These are phyloP conservation scores for Sarcophaga rosellei DNA, from an alignment of 2,888 invertebrate genomes.

Conservation along the genomic window DNA sequence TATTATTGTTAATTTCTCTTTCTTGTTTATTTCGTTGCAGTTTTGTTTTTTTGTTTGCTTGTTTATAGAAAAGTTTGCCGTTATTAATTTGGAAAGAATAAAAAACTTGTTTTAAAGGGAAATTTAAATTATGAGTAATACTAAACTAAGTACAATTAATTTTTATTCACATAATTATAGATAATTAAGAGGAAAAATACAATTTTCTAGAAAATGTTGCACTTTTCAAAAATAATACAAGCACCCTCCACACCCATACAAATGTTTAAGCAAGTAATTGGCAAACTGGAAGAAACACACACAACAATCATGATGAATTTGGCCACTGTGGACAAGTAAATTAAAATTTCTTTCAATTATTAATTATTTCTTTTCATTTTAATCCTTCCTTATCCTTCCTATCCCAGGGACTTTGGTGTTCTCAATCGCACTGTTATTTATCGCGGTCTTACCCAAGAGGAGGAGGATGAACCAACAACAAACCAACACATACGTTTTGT, in stretches of 20 bases:
- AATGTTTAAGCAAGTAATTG: conserved; percentile 73
- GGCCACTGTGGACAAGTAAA: conserved; percentile 77
- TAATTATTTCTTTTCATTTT: conserved; percentile 10
- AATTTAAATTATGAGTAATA: background rate
- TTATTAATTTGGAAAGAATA: background rate
- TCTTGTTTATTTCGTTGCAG: background rate
- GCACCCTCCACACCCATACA: conserved; percentile 72
- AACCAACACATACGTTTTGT: conserved; percentile 72
- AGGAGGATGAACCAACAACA: too few relatives aligned
- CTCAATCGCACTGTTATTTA: conserved; percentile 77
- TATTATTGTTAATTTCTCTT: background rate
- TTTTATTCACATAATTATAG: background rate
- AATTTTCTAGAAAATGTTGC: conserved; percentile 61
- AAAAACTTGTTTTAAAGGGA: background rate
- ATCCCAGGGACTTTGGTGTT: conserved; percentile 74
- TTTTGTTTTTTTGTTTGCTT: too few relatives aligned
- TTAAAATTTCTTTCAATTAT: background rate
- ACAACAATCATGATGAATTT: conserved; percentile 74
- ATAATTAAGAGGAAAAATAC: background rate
- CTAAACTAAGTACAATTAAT: background rate
- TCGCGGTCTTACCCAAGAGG: conserved; percentile 72
- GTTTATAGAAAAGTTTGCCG: background rate
- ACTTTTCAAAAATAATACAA: conserved; percentile 71
- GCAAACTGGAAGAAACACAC: conserved; percentile 46
- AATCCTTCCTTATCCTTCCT: background rate